phyloP scores from a whole-genome alignment of 2,113 vertebrate genomes.

The Callipepla squamata region DNA sequence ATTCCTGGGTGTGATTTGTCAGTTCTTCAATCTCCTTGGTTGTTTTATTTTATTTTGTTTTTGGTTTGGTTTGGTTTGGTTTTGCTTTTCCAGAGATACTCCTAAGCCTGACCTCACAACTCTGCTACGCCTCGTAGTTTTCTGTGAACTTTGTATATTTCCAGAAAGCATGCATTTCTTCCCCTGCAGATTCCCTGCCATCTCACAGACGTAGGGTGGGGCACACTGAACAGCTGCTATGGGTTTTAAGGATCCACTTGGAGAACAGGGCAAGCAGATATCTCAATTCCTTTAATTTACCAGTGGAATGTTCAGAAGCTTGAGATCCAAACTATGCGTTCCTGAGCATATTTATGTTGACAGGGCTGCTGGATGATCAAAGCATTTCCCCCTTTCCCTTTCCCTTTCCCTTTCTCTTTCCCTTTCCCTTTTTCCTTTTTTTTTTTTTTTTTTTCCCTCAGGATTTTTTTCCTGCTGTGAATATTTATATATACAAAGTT shows the following conservation, averaged over 20 bases:
- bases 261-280: background rate
- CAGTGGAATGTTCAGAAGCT: background rate
- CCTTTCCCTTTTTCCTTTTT: rapidly evolving
- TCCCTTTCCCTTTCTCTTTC: background rate
- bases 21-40: background rate
- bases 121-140: background rate
- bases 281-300: background rate
- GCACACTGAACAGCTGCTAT: background rate
- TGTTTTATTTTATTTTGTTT: too few relatives aligned
- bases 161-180: background rate
- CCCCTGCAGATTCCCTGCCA: background rate
- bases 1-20: background rate
- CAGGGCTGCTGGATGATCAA: background rate
- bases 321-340: background rate
- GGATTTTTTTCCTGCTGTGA: background rate
- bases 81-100: background rate
- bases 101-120: background rate
- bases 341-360: background rate
- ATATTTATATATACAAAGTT: slow-evolving; percentile 43
- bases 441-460: background rate
- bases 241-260: background rate
- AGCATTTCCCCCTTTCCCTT: background rate
- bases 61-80: background rate
- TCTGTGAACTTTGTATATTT: background rate
- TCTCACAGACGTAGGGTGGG: background rate